Evolutionary conservation across 2,797 vertebrate species (phyloP).

Genomic region (Chloroceryle amazona): DNA sequence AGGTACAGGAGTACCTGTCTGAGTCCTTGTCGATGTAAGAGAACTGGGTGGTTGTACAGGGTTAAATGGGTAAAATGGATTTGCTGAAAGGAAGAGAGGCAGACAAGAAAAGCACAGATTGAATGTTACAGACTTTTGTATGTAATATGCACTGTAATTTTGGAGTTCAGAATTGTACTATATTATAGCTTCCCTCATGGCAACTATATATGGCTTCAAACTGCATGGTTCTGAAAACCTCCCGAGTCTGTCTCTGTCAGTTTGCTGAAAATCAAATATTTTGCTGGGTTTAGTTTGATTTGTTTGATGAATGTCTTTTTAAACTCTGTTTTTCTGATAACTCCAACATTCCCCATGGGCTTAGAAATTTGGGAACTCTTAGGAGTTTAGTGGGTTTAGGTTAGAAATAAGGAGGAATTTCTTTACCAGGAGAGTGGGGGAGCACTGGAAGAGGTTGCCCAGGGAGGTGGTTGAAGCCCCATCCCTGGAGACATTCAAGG

Average conservation of each 20-base stretch:
- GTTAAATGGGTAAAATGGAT: not conserved
- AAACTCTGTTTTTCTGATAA: not conserved
- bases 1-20: not conserved
- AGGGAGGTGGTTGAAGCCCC: no score
- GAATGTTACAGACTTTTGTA: not conserved
- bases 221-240: not conserved
- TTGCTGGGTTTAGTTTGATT: not conserved
- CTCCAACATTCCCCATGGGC: fast-evolving
- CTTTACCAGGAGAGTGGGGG: no score
- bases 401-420: no score
- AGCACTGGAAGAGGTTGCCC: no score
- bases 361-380: not conserved
- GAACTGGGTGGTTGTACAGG: not conserved
- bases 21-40: not conserved
- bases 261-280: not conserved
- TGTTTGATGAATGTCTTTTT: not conserved
- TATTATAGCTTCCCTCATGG: not conserved
- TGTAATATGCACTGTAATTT: not conserved
- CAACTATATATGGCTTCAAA: not conserved
- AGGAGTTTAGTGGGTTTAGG: not conserved
- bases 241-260: fast-evolving
- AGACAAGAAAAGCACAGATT: not conserved
- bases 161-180: not conserved
- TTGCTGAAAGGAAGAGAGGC: not conserved
- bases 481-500: no score